A percentile compares a stretch with the other conserved stretches of the same genome.
Evolutionary conservation across 2,888 invertebrate genomes (phyloP).

Genomic region (Dasysyrphus tricinctus): DNA sequence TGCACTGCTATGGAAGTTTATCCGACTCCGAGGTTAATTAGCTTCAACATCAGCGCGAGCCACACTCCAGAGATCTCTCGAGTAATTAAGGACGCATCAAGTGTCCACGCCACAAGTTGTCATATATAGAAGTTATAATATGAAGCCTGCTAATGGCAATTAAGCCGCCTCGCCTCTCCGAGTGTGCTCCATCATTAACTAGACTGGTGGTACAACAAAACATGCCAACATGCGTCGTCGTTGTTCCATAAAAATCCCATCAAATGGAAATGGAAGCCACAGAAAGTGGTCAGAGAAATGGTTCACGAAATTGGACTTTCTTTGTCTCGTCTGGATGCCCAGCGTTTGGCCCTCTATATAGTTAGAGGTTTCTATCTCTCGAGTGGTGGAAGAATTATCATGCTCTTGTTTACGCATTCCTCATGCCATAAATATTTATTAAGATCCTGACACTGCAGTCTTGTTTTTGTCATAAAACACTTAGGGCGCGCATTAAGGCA

Average conservation of each 20-base stretch:
- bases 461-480: constrained; percentile 73
- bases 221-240: not conserved
- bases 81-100: constrained; percentile 75
- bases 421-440: constrained; percentile 74
- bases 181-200: constrained; percentile 57
- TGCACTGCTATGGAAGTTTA: constrained; percentile 20
- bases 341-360: not conserved
- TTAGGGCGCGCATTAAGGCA: constrained; percentile 60
- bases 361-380: constrained; percentile 6
- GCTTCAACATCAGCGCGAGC: constrained; percentile 69
- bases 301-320: constrained; percentile 60
- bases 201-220: constrained; percentile 37
- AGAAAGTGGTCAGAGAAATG: constrained; percentile 70
- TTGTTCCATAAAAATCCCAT: constrained; percentile 20
- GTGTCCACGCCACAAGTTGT: constrained; percentile 69
- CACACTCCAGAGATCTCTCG: constrained; percentile 63
- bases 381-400: constrained; percentile 32
- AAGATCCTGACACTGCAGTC: constrained; percentile 70
- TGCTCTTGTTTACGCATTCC: constrained; percentile 74
- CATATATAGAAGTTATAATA: constrained; percentile 37
- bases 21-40: constrained; percentile 73
- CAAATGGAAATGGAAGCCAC: constrained; percentile 32
- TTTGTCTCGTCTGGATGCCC: constrained; percentile 50
- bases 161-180: constrained; percentile 55
- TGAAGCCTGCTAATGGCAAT: constrained; percentile 71